A percentile compares a stretch with the other conserved stretches of the same genome.
These are phyloP conservation scores for Scylla paramamosain DNA, from an alignment of 1,140 invertebrate genomes.

Conservation along the genomic window DNA sequence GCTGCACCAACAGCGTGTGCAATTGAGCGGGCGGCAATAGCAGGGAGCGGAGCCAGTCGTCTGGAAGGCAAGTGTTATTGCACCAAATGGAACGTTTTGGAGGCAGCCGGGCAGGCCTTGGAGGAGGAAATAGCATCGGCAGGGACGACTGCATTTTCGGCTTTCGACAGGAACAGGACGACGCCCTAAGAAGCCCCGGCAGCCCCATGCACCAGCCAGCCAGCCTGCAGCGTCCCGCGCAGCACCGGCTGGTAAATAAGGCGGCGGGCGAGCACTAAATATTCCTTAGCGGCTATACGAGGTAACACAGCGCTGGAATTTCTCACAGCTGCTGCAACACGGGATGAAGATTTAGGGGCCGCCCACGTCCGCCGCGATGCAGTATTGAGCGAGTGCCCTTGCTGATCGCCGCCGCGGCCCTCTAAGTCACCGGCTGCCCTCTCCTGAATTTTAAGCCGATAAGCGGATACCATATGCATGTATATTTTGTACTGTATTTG, in stretches of 20 bases:
- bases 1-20: conserved; percentile 32
- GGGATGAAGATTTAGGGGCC: conserved; percentile 2
- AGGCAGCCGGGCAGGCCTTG: conserved; percentile 45
- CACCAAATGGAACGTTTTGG: conserved; percentile 57
- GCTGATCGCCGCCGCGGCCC: background rate
- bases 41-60: conserved; percentile 32
- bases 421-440: background rate
- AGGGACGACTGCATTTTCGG: conserved; percentile 55
- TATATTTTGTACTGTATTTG: background rate
- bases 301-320: background rate
- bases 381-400: conserved; percentile 2
- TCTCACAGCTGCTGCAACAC: conserved; percentile 8
- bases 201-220: background rate
- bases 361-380: background rate
- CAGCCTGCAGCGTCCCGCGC: background rate
- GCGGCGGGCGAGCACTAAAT: background rate
- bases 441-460: background rate
- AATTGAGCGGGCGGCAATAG: conserved; percentile 53
- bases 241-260: background rate
- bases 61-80: conserved; percentile 61
- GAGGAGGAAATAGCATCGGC: conserved; percentile 55
- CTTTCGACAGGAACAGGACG: conserved; percentile 17
- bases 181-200: background rate
- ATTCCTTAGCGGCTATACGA: conserved; percentile 21
- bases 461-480: background rate